Percentiles rank a stretch among this genome's conserved stretches.
phyloP scores from a whole-genome alignment of 2,888 invertebrate genomes.

The Dyspetes luteomarginatus region DNA sequence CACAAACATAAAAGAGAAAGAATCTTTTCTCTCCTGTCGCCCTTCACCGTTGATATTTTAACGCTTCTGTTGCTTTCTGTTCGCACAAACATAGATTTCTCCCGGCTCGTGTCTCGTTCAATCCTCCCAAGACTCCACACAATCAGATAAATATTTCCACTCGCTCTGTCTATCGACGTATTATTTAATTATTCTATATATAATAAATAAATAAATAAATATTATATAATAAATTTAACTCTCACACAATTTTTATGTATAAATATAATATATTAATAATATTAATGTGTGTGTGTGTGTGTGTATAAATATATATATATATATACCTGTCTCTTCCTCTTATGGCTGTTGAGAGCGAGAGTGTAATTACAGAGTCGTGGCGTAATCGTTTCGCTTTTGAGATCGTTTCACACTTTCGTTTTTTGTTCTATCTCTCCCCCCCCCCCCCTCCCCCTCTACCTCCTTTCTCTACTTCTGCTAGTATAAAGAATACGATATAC shows the following conservation, averaged over 20 bases:
- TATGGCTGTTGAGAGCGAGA: background rate
- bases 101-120: background rate
- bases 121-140: too few relatives aligned
- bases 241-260: too few relatives aligned
- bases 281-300: background rate
- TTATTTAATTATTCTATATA: too few relatives aligned
- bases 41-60: too few relatives aligned
- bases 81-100: too few relatives aligned
- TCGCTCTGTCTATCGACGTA: too few relatives aligned
- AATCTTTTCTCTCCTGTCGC: too few relatives aligned
- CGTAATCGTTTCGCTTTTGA: conserved; percentile 25
- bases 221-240: too few relatives aligned
- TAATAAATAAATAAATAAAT: too few relatives aligned
- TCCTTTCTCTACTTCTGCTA: background rate
- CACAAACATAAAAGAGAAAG: background rate
- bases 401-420: conserved; percentile 30
- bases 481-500: background rate
- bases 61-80: background rate
- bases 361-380: conserved; percentile 15
- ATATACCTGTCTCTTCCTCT: background rate
- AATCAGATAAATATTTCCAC: too few relatives aligned
- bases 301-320: background rate
- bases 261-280: too few relatives aligned
- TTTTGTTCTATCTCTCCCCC: background rate
- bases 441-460: background rate